phyloP scores from a whole-genome alignment of 2,113 vertebrate genomes.

The Grallaria varia region DNA sequence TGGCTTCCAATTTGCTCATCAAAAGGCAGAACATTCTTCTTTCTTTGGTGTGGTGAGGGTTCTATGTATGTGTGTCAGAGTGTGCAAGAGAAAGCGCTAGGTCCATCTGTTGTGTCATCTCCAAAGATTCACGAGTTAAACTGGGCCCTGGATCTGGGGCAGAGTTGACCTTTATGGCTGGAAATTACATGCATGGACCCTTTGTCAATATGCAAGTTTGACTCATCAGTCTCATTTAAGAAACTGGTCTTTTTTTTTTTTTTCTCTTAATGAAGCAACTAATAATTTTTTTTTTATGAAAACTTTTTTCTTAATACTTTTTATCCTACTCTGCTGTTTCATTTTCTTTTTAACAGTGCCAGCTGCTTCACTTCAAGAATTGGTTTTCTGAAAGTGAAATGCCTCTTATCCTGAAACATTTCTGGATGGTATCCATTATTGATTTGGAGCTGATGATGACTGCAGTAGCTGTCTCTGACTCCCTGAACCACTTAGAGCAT shows the following conservation, averaged over 20 bases:
- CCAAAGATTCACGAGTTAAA: not conserved
- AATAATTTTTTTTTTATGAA: not conserved
- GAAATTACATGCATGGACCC: not conserved
- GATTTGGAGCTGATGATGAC: constrained; percentile 12
- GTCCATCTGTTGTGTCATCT: not conserved
- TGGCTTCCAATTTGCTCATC: not conserved
- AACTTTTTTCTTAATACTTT: not conserved
- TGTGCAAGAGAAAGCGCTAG: not conserved
- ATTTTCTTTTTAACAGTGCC: not conserved
- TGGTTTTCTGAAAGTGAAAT: constrained; percentile 5
- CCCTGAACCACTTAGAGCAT: not conserved
- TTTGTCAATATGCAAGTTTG: not conserved
- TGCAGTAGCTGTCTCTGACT: not conserved
- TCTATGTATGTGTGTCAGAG: not conserved
- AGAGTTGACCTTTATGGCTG: not conserved
- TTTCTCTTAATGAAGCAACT: not conserved
- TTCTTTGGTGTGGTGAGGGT: not conserved
- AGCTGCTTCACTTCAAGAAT: not conserved
- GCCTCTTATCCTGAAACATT: not conserved
- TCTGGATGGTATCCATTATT: constrained; percentile 19
- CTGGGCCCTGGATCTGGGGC: not conserved
- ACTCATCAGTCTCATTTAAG: not conserved
- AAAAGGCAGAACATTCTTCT: not conserved
- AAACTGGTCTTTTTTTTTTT: not conserved
- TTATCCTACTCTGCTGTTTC: not conserved